Conservation (phyloP, 1,140 invertebrate species). For the Lasioglossum baleicum region DNA sequence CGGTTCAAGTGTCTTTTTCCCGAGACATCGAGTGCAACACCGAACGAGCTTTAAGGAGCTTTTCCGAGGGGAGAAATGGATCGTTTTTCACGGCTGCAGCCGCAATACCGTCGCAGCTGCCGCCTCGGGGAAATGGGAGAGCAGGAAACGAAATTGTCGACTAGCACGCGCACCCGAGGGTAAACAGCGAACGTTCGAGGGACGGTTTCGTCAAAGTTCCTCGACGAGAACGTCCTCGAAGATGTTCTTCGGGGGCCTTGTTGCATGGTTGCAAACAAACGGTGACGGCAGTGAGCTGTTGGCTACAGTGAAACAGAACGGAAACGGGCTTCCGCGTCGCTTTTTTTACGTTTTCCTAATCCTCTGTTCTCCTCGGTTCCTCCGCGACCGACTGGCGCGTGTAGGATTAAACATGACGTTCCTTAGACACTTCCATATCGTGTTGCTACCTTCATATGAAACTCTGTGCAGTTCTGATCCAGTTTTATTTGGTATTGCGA, state of each 20-base stretch:
- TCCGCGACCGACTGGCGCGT: no score
- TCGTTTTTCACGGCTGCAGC: slow-evolving; percentile 2
- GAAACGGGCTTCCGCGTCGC: not conserved
- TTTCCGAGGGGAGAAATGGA: not conserved
- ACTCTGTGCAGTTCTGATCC: no score
- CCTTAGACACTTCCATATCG: no score
- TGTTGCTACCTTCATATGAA: no score
- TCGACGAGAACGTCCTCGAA: not conserved
- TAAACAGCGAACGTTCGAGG: not conserved
- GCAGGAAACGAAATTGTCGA: not conserved
- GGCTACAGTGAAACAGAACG: not conserved
- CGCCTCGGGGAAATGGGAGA: not conserved
- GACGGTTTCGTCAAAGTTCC: slow-evolving; percentile 15
- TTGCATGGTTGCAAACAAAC: not conserved
- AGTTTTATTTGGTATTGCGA: no score
- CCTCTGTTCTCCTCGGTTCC: not conserved
- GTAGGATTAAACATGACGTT: no score
- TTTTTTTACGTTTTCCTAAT: not conserved
- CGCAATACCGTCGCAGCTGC: not conserved
- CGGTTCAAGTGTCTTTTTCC: not conserved
- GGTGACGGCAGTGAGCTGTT: not conserved
- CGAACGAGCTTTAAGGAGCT: not conserved
- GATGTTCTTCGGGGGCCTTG: no score
- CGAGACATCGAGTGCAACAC: no score
- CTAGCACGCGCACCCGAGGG: not conserved